Evolutionary conservation across 2,797 vertebrate genomes (phyloP).

Genomic region (Micromesistius poutassou): DNA sequence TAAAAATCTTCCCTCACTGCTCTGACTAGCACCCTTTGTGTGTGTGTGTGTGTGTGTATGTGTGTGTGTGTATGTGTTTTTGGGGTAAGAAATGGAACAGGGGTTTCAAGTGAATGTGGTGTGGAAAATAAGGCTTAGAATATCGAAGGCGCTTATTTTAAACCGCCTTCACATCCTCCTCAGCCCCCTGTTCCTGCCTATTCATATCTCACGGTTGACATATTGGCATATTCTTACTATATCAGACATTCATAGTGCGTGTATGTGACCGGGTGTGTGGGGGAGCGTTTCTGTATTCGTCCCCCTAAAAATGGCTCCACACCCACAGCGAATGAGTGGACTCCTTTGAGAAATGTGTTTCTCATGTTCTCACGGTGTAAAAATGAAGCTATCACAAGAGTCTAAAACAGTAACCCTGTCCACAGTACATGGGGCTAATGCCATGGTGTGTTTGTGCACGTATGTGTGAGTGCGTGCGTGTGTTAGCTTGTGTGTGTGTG

Average conservation of each 20-base stretch:
- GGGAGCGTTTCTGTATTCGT: conserved; percentile 27
- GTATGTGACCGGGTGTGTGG: conserved; percentile 15
- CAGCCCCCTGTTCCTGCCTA: conserved; percentile 29
- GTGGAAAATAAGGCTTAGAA: conserved; percentile 37
- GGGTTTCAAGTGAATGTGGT: conserved; percentile 4
- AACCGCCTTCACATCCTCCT: conserved; percentile 46
- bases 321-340: conserved; percentile 60
- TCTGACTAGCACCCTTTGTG: conserved; percentile 31
- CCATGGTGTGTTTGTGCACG: neutral
- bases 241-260: conserved; percentile 39
- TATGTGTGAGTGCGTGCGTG: neutral
- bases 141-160: conserved; percentile 41
- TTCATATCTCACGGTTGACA: conserved; percentile 47
- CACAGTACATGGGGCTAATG: conserved; percentile 37
- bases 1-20: conserved; percentile 15
- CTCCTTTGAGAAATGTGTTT: conserved; percentile 73
- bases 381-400: conserved; percentile 58
- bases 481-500: too few species aligned
- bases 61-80: conserved; percentile 13
- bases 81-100: neutral
- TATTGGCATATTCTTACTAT: conserved; percentile 46
- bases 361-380: conserved; percentile 71
- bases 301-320: conserved; percentile 60
- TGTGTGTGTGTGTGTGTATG: conserved; percentile 15
- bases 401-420: conserved; percentile 61